Base-by-base conservation (phyloP, 2,888 invertebrate species). In the Agriotes lineatus region DNA sequence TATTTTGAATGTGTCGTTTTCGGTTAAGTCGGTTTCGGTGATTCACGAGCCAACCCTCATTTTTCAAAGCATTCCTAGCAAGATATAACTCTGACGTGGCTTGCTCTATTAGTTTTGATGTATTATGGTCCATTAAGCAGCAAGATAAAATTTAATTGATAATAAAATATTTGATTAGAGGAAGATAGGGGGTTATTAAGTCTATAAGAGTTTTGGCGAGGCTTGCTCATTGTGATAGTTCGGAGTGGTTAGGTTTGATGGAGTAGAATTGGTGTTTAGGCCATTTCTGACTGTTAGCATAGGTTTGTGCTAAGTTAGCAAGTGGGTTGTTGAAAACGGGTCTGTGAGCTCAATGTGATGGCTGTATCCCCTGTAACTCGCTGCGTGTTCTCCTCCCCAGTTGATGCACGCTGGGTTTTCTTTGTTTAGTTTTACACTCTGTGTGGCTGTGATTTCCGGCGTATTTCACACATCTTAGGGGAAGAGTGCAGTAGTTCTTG, bases 191-290 rank as follows among this genome's bases (percentile, higher is more conserved):
- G 57, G 16, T 16, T 33, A 25, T 2, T 37, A 7, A 39, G 12
- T 44, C 57, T 57, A 57, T 16, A 20, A 57, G 39, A 57, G 20
- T 57, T 39, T 57, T 57, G 57, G n/a, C 20, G 14, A 54, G 16
- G 16, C 10, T 57, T 18, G 10, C 20, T 57, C 39, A 4, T 57
- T 57, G 37, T 3, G 42, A 10, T 16, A 39, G 44, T 19, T 44
- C 19, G 18, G 44, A 18, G 44, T 44, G 14, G 18, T 7, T 44
- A 19, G 4, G 44, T 44, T 39, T 39, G 18, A 7, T 16, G 19
- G 19, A 16, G 44, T 44, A 16, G 39, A 10, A 39, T 39, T 39
- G n/a, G 4, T 14, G 39, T 39, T 39, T 39, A 39, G 39, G 39
- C 5, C n/a, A 4, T 39, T 39, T 30, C 30, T 9, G 30, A 30